Evolutionary conservation across 2,888 invertebrate genomes (phyloP), one percentile per base, ranked within the genome.

Genomic region (Oxyteleia sp.): DNA sequence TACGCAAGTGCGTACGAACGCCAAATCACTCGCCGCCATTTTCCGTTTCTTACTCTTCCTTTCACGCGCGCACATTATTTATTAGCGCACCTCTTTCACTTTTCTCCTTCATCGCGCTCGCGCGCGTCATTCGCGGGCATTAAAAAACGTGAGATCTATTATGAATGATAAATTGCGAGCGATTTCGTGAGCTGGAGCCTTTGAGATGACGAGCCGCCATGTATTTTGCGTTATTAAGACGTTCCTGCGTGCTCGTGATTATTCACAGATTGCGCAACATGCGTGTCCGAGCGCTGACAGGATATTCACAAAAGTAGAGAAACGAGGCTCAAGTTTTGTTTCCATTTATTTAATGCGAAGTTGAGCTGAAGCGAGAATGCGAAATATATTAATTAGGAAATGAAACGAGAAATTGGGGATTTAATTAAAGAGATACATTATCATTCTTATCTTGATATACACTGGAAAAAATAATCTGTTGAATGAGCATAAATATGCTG

Each of bases 211-310:
- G 71, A 66, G 71, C 82, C 76, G 76, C 71, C 82, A 72, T 82
- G 75, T 72, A 82, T 76, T 76, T 82, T 76, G 72, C 74, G 61
- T 83, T 83, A 83, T 83, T 83, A 78, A 83, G 83, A 83, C 57
- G 83, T 83, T 83, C 55, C 79, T 71, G 64, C 76, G 71, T 61
- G 76, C 29, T 82, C 71, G 83, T 57, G 78, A 83, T 83, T 75
- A 83, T 83, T 75, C 74, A 74, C 83, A 75, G 63, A 69, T 79
- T 51, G 79, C 57, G 43, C 72, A 59, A 75, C 69, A 63, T 63
- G 16, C 59, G 43, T 49, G 20, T 16, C 20, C 43, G 51, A 18
- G 47, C 32, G 11, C 75, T 76, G 82, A 75, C 82, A 76, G 51
- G 55, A 2, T 41, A 53, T 55, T 74, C 55, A 61, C 74, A 55